A percentile compares a stretch with the other conserved stretches of the same genome.
Conservation (phyloP, 2,888 invertebrate genomes). For the Dicycla oo region DNA sequence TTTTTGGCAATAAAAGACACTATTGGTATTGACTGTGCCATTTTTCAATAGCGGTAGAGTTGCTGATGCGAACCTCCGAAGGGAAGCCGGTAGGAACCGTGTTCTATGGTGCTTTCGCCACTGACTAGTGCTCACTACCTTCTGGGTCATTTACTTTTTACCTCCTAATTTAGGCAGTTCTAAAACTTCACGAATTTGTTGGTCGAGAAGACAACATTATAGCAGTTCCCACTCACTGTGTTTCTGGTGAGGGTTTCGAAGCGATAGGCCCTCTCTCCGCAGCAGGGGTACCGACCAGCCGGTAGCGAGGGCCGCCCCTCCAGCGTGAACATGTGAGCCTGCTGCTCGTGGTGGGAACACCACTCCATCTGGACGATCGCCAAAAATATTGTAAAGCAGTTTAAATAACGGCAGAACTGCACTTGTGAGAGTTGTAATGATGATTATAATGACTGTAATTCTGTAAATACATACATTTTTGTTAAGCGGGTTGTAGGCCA, state of each 20-base stretch:
- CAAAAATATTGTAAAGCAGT: background rate
- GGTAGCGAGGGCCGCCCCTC: constrained; percentile 93
- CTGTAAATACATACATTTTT: too few relatives aligned
- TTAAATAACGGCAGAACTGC: background rate
- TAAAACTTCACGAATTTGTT: background rate
- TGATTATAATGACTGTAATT: too few relatives aligned
- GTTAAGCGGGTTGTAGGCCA: too few relatives aligned
- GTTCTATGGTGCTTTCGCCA: too few relatives aligned
- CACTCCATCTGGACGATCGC: constrained; percentile 91
- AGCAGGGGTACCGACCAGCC: constrained; percentile 96
- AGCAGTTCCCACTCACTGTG: constrained; percentile 79
- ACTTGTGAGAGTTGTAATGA: background rate
- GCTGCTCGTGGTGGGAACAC: constrained; percentile 95
- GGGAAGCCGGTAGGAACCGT: too few relatives aligned
- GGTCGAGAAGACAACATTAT: background rate
- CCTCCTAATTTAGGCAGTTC: background rate
- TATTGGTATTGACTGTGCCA: too few relatives aligned
- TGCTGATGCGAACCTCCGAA: too few relatives aligned
- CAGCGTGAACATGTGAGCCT: constrained; percentile 93
- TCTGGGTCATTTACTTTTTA: too few relatives aligned
- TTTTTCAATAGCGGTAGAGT: too few relatives aligned
- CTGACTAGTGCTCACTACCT: too few relatives aligned
- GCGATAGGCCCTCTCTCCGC: constrained; percentile 95
- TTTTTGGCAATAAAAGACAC: too few relatives aligned
- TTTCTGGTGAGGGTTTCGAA: constrained; percentile 93